Evolutionary conservation across 2,797 vertebrate genomes (phyloP).

Genomic region (Hyperoplus immaculatus): DNA sequence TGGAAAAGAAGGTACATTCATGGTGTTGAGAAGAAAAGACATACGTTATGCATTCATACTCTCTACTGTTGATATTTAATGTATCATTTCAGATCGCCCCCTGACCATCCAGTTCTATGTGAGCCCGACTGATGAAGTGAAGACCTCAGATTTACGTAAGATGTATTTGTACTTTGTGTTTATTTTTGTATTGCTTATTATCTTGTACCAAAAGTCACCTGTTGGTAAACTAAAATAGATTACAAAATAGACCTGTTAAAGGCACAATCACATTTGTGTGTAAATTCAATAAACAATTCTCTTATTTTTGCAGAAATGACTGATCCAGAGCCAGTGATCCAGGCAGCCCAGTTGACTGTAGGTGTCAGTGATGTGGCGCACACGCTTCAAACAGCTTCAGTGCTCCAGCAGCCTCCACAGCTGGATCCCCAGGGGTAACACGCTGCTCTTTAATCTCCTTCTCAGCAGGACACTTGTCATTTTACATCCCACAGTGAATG

Average conservation of each 20-base stretch:
- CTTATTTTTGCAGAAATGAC: not conserved
- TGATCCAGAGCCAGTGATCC: constrained; percentile 50
- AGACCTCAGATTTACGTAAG: constrained; percentile 80
- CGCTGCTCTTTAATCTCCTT: constrained; percentile 19
- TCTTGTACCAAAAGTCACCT: no score
- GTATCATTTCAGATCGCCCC: constrained; percentile 79
- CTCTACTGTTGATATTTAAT: not conserved
- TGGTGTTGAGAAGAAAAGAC: not conserved
- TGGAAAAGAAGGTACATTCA: constrained; percentile 82
- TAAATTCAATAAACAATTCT: not conserved
- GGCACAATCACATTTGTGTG: no score
- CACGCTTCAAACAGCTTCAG: constrained; percentile 83
- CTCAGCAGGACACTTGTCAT: not conserved
- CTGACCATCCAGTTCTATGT: constrained; percentile 87
- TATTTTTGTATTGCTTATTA: no score
- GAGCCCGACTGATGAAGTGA: constrained; percentile 73
- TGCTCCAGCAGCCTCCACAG: constrained; percentile 77
- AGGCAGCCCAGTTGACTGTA: constrained; percentile 80
- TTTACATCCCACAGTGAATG: constrained; percentile 1
- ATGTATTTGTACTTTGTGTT: not conserved
- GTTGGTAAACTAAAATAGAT: not conserved
- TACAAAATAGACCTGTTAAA: not conserved
- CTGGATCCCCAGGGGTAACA: constrained; percentile 76
- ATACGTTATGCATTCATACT: rapidly evolving
- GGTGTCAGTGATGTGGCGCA: constrained; percentile 65